Conservation (phyloP, 2,888 invertebrate species). For the Odontomyia ornata region DNA sequence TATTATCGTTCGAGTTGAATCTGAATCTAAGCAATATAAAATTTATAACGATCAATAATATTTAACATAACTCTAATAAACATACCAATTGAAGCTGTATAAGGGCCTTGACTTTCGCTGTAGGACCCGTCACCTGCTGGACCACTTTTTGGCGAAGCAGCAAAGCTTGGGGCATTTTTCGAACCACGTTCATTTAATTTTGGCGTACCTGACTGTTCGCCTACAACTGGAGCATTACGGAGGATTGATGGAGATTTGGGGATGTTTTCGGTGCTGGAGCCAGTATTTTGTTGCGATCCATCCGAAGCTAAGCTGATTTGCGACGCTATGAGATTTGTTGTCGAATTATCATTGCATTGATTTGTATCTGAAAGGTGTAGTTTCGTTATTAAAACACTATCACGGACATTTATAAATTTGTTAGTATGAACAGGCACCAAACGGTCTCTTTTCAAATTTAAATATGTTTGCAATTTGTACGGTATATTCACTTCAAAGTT, state of each 20-base stretch:
- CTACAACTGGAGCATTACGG: slow-evolving; percentile 46
- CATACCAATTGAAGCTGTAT: slow-evolving; percentile 35
- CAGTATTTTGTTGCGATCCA: slow-evolving; percentile 48
- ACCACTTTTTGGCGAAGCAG: slow-evolving; percentile 46
- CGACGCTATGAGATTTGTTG: slow-evolving; percentile 33
- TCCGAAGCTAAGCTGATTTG: slow-evolving; percentile 55
- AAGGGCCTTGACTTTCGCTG: slow-evolving; percentile 41
- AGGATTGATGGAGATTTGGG: slow-evolving; percentile 49
- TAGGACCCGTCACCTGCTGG: slow-evolving; percentile 44
- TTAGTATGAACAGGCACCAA: slow-evolving; percentile 13
- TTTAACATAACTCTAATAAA: neutral
- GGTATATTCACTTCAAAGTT: slow-evolving; percentile 1
- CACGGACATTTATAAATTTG: neutral
- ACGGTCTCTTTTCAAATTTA: slow-evolving; percentile 40
- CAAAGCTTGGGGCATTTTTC: slow-evolving; percentile 46
- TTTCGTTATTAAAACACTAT: neutral
- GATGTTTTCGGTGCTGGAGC: slow-evolving; percentile 49
- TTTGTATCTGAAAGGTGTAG: slow-evolving; percentile 38
- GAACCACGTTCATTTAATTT: slow-evolving; percentile 46
- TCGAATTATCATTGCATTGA: slow-evolving; percentile 41
- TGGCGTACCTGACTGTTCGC: slow-evolving; percentile 34
- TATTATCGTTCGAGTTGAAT: slow-evolving; percentile 53
- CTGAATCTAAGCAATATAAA: slow-evolving; percentile 40
- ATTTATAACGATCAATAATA: neutral
- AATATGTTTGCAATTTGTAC: neutral